Conservation (phyloP, 2,888 invertebrate genomes). For the Opisthograptis luteolata region DNA sequence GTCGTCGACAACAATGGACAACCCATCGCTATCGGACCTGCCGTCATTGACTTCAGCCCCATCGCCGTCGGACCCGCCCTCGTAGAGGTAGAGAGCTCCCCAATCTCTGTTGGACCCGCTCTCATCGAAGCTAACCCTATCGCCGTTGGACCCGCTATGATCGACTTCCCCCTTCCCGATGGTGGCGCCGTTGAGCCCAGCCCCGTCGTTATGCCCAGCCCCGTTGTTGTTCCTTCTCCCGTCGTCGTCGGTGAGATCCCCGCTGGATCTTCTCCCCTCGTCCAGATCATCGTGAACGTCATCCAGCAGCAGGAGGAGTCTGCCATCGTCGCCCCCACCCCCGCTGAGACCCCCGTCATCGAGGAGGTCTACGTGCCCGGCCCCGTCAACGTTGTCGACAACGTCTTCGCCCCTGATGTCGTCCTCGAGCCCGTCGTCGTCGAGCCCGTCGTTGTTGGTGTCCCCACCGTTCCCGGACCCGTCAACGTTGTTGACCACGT, state of each 20-base stretch:
- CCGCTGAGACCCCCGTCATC: constrained; percentile 21
- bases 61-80: constrained; percentile 28
- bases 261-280: constrained; percentile 43
- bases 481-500: constrained; percentile 32
- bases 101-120: constrained; percentile 31
- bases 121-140: constrained; percentile 31
- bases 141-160: constrained; percentile 29
- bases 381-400: constrained; percentile 27
- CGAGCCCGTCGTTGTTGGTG: constrained; percentile 44
- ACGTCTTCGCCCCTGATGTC: constrained; percentile 31
- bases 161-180: constrained; percentile 10
- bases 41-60: constrained; percentile 20
- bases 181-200: constrained; percentile 26
- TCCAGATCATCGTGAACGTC: constrained; percentile 56
- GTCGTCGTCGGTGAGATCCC: no score
- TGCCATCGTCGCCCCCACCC: constrained; percentile 31
- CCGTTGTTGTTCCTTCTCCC: constrained; percentile 14
- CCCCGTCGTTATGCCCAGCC: constrained; percentile 42
- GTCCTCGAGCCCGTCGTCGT: constrained; percentile 40
- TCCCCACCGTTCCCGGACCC: constrained; percentile 35
- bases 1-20: constrained; percentile 29
- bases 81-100: constrained; percentile 18
- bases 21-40: constrained; percentile 37
- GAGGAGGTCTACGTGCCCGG: constrained; percentile 27
- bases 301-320: constrained; percentile 38